Evolutionary conservation across 2,888 invertebrate genomes (phyloP).

Genomic region (Thysanoteuthis rhombus): DNA sequence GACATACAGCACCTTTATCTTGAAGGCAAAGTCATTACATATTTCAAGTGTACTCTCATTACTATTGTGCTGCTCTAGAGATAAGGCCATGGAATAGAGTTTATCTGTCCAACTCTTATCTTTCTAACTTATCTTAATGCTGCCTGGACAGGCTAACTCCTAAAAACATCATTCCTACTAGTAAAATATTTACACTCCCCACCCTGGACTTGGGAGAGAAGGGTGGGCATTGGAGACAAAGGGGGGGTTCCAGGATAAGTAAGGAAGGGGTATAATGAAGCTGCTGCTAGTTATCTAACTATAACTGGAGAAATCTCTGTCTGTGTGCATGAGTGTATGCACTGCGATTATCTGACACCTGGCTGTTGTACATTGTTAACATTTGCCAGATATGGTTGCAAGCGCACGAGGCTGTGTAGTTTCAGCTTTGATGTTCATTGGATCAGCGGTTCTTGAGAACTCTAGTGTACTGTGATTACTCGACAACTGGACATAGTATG

Average conservation of each 20-base stretch:
- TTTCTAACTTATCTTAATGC: slow-evolving; percentile 23
- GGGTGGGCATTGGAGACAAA: background rate
- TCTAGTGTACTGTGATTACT: no score
- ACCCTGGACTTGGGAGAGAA: background rate
- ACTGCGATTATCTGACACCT: no score
- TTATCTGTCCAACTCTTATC: slow-evolving; percentile 24
- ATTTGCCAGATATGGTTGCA: no score
- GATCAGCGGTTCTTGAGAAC: no score
- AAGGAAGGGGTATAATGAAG: background rate
- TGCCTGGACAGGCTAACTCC: background rate
- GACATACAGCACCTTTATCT: slow-evolving; percentile 30
- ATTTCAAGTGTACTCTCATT: slow-evolving; percentile 25
- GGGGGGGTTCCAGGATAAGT: no score
- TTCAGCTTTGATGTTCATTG: no score
- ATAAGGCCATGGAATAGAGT: slow-evolving; percentile 25
- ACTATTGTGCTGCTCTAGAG: background rate
- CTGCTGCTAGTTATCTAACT: no score
- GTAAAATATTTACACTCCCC: background rate
- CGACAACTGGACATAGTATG: no score
- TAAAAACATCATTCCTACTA: slow-evolving; percentile 26
- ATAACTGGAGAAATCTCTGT: no score
- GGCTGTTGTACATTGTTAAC: no score
- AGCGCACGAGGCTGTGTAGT: no score
- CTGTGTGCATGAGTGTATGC: no score
- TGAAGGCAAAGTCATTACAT: slow-evolving; percentile 25